These are phyloP conservation scores for Agelas oroides DNA, from an alignment of 37 sponge, comb jelly and placozoan genomes.

Conservation along the genomic window DNA sequence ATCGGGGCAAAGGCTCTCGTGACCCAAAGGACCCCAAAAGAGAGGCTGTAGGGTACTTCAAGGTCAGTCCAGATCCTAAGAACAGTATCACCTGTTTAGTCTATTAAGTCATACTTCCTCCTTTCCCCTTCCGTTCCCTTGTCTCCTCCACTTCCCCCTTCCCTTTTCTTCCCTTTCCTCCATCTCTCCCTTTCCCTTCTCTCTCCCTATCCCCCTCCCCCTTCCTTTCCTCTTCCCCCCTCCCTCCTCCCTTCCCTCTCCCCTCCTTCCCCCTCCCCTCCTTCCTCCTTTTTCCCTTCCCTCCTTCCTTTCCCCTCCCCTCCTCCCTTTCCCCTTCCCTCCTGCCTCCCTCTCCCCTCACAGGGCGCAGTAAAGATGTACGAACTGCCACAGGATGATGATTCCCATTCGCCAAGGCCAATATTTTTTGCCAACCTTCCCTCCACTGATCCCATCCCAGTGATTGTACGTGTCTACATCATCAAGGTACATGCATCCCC, in stretches of 20 bases:
- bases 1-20: slow-evolving; percentile 91
- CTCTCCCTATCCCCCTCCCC: too few species aligned
- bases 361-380: slow-evolving; percentile 94
- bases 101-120: not conserved
- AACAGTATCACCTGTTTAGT: too few species aligned
- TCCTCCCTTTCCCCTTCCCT: not conserved
- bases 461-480: slow-evolving; percentile 91
- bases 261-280: too few species aligned
- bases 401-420: slow-evolving; percentile 60
- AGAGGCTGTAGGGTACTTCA: slow-evolving; percentile 81
- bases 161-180: too few species aligned
- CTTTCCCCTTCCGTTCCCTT: not conserved
- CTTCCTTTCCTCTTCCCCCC: too few species aligned
- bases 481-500: too few species aligned
- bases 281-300: too few species aligned
- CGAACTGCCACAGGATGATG: slow-evolving; percentile 91
- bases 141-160: not conserved
- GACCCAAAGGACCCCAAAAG: slow-evolving; percentile 83
- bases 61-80: slow-evolving; percentile 27
- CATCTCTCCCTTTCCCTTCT: too few species aligned
- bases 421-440: slow-evolving; percentile 79
- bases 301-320: too few species aligned
- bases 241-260: too few species aligned
- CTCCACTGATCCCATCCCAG: slow-evolving; percentile 76
- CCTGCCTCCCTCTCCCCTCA: not conserved